Conservation (phyloP, 1,140 invertebrate species). For the Daktulosphaira vitifoliae region DNA sequence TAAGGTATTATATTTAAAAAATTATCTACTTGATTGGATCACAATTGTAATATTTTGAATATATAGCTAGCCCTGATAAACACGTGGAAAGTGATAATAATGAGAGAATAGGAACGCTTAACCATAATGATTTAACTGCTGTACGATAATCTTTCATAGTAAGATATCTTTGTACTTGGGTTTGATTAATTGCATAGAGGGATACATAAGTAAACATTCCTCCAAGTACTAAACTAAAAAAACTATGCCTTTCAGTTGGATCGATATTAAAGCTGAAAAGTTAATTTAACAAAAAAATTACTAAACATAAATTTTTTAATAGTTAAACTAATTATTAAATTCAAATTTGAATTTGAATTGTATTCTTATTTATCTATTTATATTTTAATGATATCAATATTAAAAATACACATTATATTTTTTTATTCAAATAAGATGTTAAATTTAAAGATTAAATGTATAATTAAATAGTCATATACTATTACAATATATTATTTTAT, state of each 20-base stretch:
- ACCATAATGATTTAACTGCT: slow-evolving; percentile 56
- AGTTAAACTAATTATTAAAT: too few species aligned
- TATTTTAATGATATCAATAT: too few species aligned
- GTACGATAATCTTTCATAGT: slow-evolving; percentile 58
- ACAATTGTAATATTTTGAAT: slow-evolving; percentile 62
- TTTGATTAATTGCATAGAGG: slow-evolving; percentile 75
- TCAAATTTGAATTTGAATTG: too few species aligned
- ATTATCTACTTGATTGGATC: slow-evolving; percentile 51
- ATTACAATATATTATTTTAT: too few species aligned
- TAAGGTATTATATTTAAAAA: too few species aligned
- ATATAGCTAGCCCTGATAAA: slow-evolving; percentile 69
- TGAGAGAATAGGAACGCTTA: slow-evolving; percentile 61
- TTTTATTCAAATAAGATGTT: too few species aligned
- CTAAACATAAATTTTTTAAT: background rate
- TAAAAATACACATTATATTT: too few species aligned
- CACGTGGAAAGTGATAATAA: slow-evolving; percentile 59
- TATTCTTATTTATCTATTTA: too few species aligned
- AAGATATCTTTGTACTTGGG: slow-evolving; percentile 76
- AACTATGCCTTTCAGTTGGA: slow-evolving; percentile 64
- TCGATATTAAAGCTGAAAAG: slow-evolving; percentile 49
- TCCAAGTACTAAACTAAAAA: slow-evolving; percentile 62
- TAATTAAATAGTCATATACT: too few species aligned
- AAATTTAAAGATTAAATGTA: too few species aligned
- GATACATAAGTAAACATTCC: slow-evolving; percentile 63
- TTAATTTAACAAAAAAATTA: slow-evolving; percentile 7